These are phyloP conservation scores for Halictus quadricinctus DNA, from an alignment of 2,888 invertebrate species.

Conservation along the genomic window DNA sequence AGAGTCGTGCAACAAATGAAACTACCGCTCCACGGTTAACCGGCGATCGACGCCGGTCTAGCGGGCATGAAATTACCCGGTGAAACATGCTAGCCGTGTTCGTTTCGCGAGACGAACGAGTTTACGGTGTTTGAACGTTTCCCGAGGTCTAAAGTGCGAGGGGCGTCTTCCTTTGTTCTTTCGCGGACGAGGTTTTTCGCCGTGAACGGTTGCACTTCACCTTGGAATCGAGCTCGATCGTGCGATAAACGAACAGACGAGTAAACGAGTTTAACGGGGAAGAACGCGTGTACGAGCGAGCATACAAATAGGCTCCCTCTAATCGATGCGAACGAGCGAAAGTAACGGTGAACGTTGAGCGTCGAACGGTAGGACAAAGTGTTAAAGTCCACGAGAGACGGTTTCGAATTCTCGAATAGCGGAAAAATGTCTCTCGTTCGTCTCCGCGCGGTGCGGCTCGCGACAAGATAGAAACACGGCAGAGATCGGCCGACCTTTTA, in stretches of 20 bases:
- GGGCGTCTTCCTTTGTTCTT: conserved; percentile 61
- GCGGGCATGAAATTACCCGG: conserved; percentile 61
- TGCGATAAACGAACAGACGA: conserved; percentile 10
- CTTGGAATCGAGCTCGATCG: conserved; percentile 52
- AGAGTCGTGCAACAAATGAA: conserved; percentile 45
- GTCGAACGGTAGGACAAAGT: neutral
- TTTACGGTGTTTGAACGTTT: conserved; percentile 63
- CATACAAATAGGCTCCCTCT: neutral
- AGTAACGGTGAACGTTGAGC: conserved; percentile 19
- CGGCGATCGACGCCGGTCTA: conserved; percentile 54
- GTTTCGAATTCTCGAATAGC: neutral
- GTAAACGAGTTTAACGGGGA: neutral
- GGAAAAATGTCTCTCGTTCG: neutral
- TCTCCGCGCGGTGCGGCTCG: neutral
- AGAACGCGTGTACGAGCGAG: conserved; percentile 1
- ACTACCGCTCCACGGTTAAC: conserved; percentile 55
- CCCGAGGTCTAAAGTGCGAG: conserved; percentile 47
- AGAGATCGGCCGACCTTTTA: neutral
- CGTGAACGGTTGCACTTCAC: conserved; percentile 59
- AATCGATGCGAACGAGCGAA: conserved; percentile 21
- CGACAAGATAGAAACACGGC: neutral
- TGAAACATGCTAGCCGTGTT: conserved; percentile 30
- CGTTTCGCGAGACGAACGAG: conserved; percentile 50
- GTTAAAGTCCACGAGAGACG: neutral
- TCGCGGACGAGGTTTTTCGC: conserved; percentile 24